phyloP scores from a whole-genome alignment of 2,113 vertebrate species.

The Microtus pennsylvanicus region DNA sequence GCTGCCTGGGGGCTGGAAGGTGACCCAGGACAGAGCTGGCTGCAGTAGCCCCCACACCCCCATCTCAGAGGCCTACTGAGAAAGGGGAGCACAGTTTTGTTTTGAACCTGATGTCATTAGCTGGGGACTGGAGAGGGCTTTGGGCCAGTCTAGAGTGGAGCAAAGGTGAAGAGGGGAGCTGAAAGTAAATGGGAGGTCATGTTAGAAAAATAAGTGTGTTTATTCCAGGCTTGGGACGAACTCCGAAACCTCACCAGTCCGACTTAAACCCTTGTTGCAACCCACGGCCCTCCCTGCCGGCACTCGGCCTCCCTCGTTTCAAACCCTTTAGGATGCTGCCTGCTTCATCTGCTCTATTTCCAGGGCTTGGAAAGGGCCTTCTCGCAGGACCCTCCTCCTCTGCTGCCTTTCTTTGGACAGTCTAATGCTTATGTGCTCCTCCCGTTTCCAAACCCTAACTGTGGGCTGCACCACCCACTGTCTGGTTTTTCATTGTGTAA shows the following conservation, averaged over 20 bases:
- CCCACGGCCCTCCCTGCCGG: not conserved
- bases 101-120: conserved; percentile 42
- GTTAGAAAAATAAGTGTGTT: not conserved
- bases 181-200: not conserved
- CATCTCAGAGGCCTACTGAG: not conserved
- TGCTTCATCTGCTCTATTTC: not conserved
- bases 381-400: not conserved
- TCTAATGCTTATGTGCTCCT: not conserved
- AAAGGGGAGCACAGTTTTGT: not conserved
- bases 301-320: not conserved
- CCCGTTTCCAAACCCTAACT: not conserved
- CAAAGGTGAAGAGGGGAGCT: conserved; percentile 1
- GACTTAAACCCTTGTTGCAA: not conserved
- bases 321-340: not conserved
- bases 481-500: not conserved
- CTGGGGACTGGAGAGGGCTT: not conserved
- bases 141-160: not conserved
- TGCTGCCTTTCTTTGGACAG: not conserved
- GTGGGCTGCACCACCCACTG: not conserved
- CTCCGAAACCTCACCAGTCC: not conserved
- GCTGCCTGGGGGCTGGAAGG: not conserved
- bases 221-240: not conserved
- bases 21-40: not conserved
- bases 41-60: not conserved
- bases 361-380: not conserved